Percentiles rank a stretch among this genome's conserved stretches.
phyloP scores from a whole-genome alignment of 2,797 vertebrate genomes.

The Ceyx erithaca region DNA sequence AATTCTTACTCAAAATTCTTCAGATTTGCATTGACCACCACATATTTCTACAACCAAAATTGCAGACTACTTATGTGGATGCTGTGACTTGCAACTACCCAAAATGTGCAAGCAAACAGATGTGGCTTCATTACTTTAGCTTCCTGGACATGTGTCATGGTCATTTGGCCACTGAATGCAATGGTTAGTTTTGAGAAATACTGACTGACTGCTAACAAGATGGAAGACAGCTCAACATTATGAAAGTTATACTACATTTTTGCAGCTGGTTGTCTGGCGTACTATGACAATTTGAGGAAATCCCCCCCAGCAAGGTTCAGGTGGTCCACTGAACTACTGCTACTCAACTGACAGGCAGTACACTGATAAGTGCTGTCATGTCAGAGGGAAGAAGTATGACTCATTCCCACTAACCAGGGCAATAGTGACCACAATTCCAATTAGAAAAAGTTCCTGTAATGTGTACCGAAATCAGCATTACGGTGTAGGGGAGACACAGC shows the following conservation, averaged over 20 bases:
- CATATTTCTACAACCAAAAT: neutral
- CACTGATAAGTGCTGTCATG: neutral
- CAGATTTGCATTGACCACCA: neutral
- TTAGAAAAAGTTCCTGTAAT: neutral
- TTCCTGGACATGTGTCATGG: neutral
- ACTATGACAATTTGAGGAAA: neutral
- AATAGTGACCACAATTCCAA: neutral
- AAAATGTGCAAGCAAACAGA: neutral
- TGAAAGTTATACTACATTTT: neutral
- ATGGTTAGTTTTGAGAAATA: neutral
- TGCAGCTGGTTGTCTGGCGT: accelerated
- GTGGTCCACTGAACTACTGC: neutral
- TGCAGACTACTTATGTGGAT: neutral
- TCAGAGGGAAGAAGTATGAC: neutral
- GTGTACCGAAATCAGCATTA: neutral
- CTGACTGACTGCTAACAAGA: neutral
- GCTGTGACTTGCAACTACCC: neutral
- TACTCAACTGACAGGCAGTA: neutral
- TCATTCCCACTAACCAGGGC: neutral
- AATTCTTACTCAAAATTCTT: neutral
- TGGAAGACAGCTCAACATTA: neutral
- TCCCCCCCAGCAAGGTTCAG: accelerated
- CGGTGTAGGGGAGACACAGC: neutral
- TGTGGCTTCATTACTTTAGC: neutral
- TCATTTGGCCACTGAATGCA: neutral